Evolutionary conservation across 2,113 vertebrate species (phyloP).

Genomic region (Polyodon spathula): DNA sequence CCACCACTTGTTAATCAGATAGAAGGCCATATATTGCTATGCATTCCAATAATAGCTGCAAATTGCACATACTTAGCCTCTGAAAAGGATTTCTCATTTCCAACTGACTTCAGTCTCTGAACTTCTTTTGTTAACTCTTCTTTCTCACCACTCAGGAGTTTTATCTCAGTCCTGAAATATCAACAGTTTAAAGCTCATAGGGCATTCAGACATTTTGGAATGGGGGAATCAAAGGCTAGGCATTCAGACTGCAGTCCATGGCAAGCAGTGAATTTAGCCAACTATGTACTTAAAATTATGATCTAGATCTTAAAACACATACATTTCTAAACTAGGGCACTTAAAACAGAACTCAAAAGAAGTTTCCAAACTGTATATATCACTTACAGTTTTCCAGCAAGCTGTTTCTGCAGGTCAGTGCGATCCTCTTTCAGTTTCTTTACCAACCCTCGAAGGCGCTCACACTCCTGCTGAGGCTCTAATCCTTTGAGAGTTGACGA

Average conservation of each 20-base stretch:
- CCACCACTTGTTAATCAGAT: too few species aligned
- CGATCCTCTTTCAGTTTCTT: slow-evolving; percentile 54
- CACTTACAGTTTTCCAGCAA: slow-evolving; percentile 66
- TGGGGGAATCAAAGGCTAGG: too few species aligned
- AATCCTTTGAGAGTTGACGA: slow-evolving; percentile 10
- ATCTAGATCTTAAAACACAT: too few species aligned
- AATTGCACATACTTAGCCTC: slow-evolving; percentile 31
- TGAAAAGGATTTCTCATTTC: slow-evolving; percentile 22
- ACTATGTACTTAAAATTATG: too few species aligned
- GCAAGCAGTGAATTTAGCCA: too few species aligned
- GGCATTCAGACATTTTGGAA: too few species aligned
- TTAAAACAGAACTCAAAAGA: too few species aligned
- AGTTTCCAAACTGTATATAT: neutral
- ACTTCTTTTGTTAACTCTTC: slow-evolving; percentile 47
- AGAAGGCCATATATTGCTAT: too few species aligned
- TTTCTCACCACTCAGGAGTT: slow-evolving; percentile 47
- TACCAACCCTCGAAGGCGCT: slow-evolving; percentile 38
- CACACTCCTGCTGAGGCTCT: slow-evolving; percentile 34
- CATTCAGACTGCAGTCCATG: too few species aligned
- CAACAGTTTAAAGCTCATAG: too few species aligned
- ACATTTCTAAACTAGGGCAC: too few species aligned
- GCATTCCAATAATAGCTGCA: neutral
- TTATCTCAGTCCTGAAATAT: slow-evolving; percentile 53
- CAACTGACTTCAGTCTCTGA: slow-evolving; percentile 34
- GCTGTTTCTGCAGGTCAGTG: slow-evolving; percentile 45